Conservation (phyloP, 2,888 invertebrate species). For the Melinaea marsaeus region DNA sequence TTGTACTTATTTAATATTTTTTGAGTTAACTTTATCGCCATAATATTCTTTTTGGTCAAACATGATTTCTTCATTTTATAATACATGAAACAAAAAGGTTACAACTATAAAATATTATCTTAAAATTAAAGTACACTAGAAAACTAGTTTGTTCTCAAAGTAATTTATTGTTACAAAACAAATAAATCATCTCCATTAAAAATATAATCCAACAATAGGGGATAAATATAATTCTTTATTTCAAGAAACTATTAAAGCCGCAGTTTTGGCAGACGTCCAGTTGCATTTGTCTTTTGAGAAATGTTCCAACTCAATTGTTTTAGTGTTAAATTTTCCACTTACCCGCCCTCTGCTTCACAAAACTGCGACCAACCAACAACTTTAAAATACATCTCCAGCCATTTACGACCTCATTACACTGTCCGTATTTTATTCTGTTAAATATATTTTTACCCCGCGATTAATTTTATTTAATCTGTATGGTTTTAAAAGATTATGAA, state of each 20-base stretch:
- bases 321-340: conserved; percentile 13
- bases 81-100: too few species aligned
- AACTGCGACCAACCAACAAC: conserved; percentile 2
- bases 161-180: not conserved
- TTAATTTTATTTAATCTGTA: not conserved
- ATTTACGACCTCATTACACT: conserved; percentile 4
- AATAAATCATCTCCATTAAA: not conserved
- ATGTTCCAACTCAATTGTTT: conserved; percentile 25
- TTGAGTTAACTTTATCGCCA: too few species aligned
- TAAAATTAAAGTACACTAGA: too few species aligned
- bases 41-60: too few species aligned
- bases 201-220: not conserved
- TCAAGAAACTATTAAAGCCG: conserved; percentile 17
- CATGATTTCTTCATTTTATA: too few species aligned
- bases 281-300: conserved; percentile 26
- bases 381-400: not conserved
- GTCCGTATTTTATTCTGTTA: not conserved
- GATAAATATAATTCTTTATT: not conserved
- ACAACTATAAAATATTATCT: too few species aligned
- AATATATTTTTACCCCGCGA: not conserved
- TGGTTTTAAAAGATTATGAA: too few species aligned
- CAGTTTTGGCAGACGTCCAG: conserved; percentile 24
- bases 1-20: too few species aligned
- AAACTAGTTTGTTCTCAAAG: too few species aligned
- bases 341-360: conserved; percentile 6